Base-by-base conservation (phyloP, 2,888 invertebrate genomes). In the Acanthoscelides obtectus region DNA sequence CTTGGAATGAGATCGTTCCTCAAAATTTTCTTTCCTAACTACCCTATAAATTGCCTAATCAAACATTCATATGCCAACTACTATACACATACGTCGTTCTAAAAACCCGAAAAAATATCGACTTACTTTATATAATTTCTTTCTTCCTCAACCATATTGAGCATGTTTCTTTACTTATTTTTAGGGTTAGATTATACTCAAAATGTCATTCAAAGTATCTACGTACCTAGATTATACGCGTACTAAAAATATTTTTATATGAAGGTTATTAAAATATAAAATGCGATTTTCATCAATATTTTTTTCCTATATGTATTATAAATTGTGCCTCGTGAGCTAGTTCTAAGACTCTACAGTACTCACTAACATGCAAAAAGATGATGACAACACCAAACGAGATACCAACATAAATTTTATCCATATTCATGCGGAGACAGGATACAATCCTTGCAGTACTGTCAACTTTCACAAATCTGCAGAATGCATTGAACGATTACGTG, bases 241-340 rank as follows among this genome's bases (percentile, higher is more conserved):
- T 84, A 84, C 83, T 84, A 84, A 84, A 83, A 83, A 84, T 84
- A 84, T 81, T 79, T 82, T 81, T 77, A 82, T 83, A 83, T 83
- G 80, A 80, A 45, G 80, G 78, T 77, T 80, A 83, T 82, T 84
- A 84, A 84, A 84, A 84, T 84, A 84, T 84, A 84, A 84, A 83
- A 84, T 82, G 83, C 83, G 83, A 82, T 80, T 82, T 82, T 75
- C 73, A 73, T 75, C 73, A 73, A 75, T 77, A 74, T 77, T 81
- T 77, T 78, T 80, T 77, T 76, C 76, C 76, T 79, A 80, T 74
- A 77, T 76, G 75, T 73, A 72, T 77, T 74, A 75, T 76, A 80
- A 80, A 81, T 83, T 84, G 84, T 84, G 84, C 83, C 81, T 84
- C 80, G 83, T 83, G 82, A 82, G 82, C 82, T 83, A 83, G 77